Evolutionary conservation across 2,113 vertebrate genomes (phyloP).

Genomic region (Ranitomeya variabilis): DNA sequence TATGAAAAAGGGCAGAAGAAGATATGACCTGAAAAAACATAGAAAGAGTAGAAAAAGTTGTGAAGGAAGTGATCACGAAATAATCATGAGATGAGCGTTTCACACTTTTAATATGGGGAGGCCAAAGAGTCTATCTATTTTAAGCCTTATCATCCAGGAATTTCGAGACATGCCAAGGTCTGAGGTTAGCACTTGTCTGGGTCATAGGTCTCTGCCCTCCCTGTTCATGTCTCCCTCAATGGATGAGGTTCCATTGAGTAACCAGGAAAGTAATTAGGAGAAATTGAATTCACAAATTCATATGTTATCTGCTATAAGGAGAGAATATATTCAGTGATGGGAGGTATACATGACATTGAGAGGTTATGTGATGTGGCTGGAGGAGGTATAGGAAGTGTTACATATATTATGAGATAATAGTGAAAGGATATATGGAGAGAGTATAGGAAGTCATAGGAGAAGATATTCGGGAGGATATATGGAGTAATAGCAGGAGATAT

Average conservation of each 20-base stretch:
- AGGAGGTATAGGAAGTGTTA: not conserved
- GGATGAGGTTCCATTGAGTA: slow-evolving; percentile 4
- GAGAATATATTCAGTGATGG: not conserved
- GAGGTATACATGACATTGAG: not conserved
- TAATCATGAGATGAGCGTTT: not conserved
- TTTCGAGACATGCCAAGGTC: slow-evolving; percentile 8
- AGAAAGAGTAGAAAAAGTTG: not conserved
- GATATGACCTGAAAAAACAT: not conserved
- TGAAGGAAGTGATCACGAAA: not conserved
- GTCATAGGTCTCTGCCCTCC: slow-evolving; percentile 27
- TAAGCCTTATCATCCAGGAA: not conserved
- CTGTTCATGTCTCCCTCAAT: not conserved
- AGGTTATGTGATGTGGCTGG: not conserved
- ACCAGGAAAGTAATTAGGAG: not conserved
- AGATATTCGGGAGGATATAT: not conserved
- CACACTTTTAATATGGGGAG: not conserved
- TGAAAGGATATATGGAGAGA: not conserved
- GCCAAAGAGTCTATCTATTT: slow-evolving; percentile 11
- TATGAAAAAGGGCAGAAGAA: not conserved
- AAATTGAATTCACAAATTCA: not conserved
- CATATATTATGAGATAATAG: not conserved
- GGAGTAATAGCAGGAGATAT: slow-evolving; percentile 7
- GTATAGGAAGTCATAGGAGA: not conserved
- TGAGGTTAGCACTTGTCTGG: slow-evolving; percentile 44
- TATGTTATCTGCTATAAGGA: not conserved